Base-by-base conservation (phyloP, 2,113 vertebrate species). In the Amia ocellicauda region DNA sequence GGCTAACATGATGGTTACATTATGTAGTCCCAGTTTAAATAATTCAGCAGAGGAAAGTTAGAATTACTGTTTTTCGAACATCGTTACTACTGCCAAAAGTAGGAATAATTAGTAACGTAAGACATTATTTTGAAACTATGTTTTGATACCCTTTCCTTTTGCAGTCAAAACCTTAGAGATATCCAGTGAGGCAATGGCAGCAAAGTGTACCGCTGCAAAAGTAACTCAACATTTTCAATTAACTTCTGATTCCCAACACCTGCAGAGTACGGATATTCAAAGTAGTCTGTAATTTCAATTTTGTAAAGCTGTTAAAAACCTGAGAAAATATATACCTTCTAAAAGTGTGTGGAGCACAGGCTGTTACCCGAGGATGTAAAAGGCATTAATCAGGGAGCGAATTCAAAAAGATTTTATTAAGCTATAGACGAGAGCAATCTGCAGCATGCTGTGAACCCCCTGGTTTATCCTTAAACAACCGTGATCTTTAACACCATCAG, bases 391-490 rank as follows among this genome's bases (percentile, higher is more conserved):
- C 31, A 42, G 4, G 3, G 23, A 9, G 41, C 40, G 16, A 27
- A 47, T 24, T 22, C 9, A 19, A 42, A 8, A 42, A 10, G 24
- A 45, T 47, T 20, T 45, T 13, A 47, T 47, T 60, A 60, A 16
- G 41, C 58, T 45, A 3, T 47, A 28, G 17, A 19, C 40, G 28
- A 41, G 14, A 27, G 58, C 56, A 58, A 58, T 58, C 19, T 41
- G 8, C 56, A 19, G 11, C 56, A 40, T 19, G 56, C 56, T 58
- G 56, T 22, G 56, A 42, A 58, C 19, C 40, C 54, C 41, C 56
- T 24, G 2, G 31, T 14, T 20, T 22, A n/a, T 27, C 7, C 58
- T 60, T 13, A 45, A 45, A 16, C 22, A 60, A 22, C 24, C 22
- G 42, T 27, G 23, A 27, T 19, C 40, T 60, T 16, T n/a, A 45